Base-by-base conservation (phyloP, 2,797 vertebrate genomes). In the Manis javanica region DNA sequence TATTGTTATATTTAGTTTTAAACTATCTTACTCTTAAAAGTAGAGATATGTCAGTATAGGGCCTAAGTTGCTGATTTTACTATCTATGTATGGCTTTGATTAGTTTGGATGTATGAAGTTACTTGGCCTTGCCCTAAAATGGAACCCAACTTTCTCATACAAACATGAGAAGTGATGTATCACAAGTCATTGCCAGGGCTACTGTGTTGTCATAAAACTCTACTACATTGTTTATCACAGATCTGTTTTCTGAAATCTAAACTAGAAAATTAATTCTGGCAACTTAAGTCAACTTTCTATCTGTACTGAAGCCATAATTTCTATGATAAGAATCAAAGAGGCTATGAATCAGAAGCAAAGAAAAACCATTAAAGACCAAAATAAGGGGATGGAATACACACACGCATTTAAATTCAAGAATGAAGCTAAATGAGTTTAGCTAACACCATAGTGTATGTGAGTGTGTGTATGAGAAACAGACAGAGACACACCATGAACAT, bases 11-110 rank as follows among this genome's bases (percentile, higher is more conserved):
- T 61, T 90, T 88, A 63, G 21, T 68, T 96, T 95, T 93, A 69
- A 96, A 84, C 91, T 2, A 66, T 37, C 55, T 94, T 87, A 89
- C 12, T 91, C 63, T 91, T 93, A 84, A 90, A 95, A 15, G 16
- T 64, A 86, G 34, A 94, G 5, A 18, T 85, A 42, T 81, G 7
- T 66, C 75, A 87, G 24, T 82, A 71, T 1, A 87, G 46, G 49
- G 42, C 63, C 11, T n/a, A 53, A 64, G 24, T 19, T 92, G 55
- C 26, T 69, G 77, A 72, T 90, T 79, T 84, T 84, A 64, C 21
- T 77, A 69, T 14, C 55, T 81, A 69, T 15, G 0, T 49, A 49
- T 9, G 21, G 24, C 3, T 68, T n/a, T 87, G 46, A 93, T 57
- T 24, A 68, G 31, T 9, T 85, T 10, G 42, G 31, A 95, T 68